These are phyloP conservation scores for Agonum fuliginosum DNA, from an alignment of 2,888 invertebrate genomes.

Conservation along the genomic window DNA sequence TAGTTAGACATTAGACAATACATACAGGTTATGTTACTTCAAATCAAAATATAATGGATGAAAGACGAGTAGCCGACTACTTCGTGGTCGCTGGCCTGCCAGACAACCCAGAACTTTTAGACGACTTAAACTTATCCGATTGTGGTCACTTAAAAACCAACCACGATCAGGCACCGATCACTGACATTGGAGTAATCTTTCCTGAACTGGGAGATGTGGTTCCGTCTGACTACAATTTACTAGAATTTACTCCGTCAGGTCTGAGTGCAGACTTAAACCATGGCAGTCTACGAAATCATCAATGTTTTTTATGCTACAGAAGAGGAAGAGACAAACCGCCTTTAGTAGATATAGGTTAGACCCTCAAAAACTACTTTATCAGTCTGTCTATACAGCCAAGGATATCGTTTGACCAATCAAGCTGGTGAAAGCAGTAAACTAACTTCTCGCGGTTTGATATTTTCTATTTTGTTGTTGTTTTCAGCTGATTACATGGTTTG, in stretches of 20 bases:
- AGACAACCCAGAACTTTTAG: constrained; percentile 84
- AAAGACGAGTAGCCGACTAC: constrained; percentile 94
- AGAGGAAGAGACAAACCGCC: constrained; percentile 97
- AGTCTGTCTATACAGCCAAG: too few relatives aligned
- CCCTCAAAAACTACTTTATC: too few relatives aligned
- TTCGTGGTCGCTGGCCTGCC: constrained; percentile 98
- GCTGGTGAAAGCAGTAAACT: too few relatives aligned
- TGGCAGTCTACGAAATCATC: constrained; percentile 94
- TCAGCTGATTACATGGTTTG: too few relatives aligned
- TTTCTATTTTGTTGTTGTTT: too few relatives aligned
- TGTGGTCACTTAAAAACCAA: constrained; percentile 88
- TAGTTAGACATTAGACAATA: constrained; percentile 46
- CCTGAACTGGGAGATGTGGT: constrained; percentile 90
- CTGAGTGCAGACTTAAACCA: constrained; percentile 96
- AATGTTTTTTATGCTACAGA: constrained; percentile 93
- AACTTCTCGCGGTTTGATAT: too few relatives aligned
- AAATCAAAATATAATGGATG: constrained; percentile 79
- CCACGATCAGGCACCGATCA: constrained; percentile 93
- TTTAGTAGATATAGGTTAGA: constrained; percentile 96
- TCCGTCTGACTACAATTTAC: constrained; percentile 84
- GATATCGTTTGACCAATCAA: too few relatives aligned
- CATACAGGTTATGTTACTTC: constrained; percentile 56
- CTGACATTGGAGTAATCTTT: constrained; percentile 95
- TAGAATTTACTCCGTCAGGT: constrained; percentile 88
- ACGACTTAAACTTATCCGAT: constrained; percentile 83